phyloP scores from a whole-genome alignment of 2,113 vertebrate species.

The Catharus bicknelli region DNA sequence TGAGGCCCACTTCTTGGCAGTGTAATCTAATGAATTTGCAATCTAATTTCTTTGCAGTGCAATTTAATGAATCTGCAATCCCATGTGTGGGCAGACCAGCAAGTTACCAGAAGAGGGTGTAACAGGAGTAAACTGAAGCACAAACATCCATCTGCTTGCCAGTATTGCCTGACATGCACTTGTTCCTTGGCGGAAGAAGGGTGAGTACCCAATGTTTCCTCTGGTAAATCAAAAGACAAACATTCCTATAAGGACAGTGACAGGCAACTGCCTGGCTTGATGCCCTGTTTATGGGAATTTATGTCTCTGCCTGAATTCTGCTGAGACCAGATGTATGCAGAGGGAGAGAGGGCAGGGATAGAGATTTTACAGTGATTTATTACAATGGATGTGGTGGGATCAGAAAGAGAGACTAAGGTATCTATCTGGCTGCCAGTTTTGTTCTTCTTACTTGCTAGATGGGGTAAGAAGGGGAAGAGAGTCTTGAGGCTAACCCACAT shows the following conservation, averaged over 20 bases:
- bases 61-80: neutral
- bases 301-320: neutral
- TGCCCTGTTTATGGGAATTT: neutral
- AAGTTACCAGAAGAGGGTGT: neutral
- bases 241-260: neutral
- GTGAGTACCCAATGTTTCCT: neutral
- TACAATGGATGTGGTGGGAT: neutral
- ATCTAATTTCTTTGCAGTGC: neutral
- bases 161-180: rapidly evolving
- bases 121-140: neutral
- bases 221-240: neutral
- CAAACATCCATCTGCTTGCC: neutral
- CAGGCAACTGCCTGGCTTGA: neutral
- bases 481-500: neutral
- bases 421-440: neutral
- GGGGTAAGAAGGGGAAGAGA: neutral
- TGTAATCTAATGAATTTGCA: neutral
- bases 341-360: neutral
- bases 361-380: neutral
- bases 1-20: neutral
- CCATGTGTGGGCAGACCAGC: neutral
- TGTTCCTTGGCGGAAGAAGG: neutral
- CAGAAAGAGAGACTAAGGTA: neutral
- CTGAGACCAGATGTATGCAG: neutral
- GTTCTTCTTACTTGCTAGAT: neutral